phyloP scores from a whole-genome alignment of 35 echinoderm and acorn worm genomes.

The Hemicentrotus pulcherrimus region DNA sequence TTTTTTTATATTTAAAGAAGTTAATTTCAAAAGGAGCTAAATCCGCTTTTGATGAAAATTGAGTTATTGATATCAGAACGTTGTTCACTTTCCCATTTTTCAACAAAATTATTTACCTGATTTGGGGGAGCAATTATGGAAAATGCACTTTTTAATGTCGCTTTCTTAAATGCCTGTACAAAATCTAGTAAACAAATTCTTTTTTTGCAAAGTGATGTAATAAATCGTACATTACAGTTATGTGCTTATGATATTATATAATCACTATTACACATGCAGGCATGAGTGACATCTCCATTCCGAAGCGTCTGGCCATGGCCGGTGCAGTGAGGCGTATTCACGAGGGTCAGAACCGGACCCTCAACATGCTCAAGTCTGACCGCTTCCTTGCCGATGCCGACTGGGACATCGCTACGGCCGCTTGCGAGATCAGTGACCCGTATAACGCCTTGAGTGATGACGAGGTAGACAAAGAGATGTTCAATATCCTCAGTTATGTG shows the following conservation, averaged over 20 bases:
- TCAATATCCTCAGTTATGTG: no score
- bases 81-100: no score
- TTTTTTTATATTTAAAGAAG: no score
- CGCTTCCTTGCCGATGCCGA: constrained; percentile 94
- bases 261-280: constrained; percentile 67
- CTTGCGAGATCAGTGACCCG: constrained; percentile 81
- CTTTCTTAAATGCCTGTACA: no score
- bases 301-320: constrained; percentile 93
- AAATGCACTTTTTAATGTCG: no score
- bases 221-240: neutral
- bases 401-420: constrained; percentile 78
- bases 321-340: constrained; percentile 76
- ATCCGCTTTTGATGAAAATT: no score
- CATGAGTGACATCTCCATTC: constrained; percentile 96
- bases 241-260: neutral
- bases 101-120: no score
- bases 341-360: constrained; percentile 73
- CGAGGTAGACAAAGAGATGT: neutral
- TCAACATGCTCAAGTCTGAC: constrained; percentile 93
- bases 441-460: constrained; percentile 53
- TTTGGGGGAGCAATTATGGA: no score
- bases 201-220: neutral
- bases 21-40: no score
- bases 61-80: no score
- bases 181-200: no score